These are phyloP conservation scores for Psilopogon haemacephalus DNA, from an alignment of 2,113 vertebrate species.

Conservation along the genomic window DNA sequence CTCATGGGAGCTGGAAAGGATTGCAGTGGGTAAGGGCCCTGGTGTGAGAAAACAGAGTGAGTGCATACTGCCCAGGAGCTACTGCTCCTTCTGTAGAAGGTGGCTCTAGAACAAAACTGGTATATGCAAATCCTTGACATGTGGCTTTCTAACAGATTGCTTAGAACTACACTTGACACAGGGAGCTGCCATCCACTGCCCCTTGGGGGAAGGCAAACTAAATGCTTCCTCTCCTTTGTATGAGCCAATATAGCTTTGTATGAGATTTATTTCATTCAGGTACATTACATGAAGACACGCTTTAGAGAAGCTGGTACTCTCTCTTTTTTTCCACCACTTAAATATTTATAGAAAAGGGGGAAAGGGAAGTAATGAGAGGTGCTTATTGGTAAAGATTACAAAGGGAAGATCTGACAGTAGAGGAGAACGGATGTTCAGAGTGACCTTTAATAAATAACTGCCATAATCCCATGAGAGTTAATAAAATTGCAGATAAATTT, in stretches of 20 bases:
- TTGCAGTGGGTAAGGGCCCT: background rate
- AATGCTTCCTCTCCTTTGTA: background rate
- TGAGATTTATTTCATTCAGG: background rate
- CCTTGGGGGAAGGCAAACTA: background rate
- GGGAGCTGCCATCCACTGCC: background rate
- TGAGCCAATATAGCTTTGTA: accelerated
- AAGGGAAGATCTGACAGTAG: background rate
- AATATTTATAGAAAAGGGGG: background rate
- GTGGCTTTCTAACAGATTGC: background rate
- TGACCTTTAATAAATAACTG: background rate
- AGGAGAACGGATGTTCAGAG: background rate
- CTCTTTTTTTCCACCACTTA: background rate
- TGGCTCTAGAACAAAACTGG: background rate
- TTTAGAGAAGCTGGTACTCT: background rate
- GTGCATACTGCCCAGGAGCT: accelerated
- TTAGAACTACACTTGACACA: background rate
- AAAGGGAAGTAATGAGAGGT: background rate
- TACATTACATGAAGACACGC: accelerated
- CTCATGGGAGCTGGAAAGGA: background rate
- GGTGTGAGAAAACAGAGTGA: background rate
- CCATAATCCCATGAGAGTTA: background rate
- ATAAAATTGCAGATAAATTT: constrained; percentile 12
- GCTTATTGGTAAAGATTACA: background rate
- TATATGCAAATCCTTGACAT: background rate
- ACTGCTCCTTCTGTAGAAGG: background rate